These are phyloP conservation scores for Glaucomys volans DNA, from an alignment of 2,113 vertebrate genomes.

Conservation along the genomic window DNA sequence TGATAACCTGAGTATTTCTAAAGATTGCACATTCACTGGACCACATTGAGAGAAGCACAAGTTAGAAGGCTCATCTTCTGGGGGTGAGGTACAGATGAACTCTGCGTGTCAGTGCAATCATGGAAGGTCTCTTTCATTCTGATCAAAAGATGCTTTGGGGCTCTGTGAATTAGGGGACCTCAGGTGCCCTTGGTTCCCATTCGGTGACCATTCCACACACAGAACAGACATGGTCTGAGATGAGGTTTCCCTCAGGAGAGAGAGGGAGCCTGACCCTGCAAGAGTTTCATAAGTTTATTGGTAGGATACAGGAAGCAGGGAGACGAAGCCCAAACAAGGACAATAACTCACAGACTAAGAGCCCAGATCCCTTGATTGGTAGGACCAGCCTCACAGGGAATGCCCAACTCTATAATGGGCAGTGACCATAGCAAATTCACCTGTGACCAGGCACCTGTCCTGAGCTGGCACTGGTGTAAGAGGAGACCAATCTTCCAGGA, in stretches of 20 bases:
- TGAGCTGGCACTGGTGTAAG: background rate
- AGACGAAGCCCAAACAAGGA: background rate
- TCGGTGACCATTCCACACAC: background rate
- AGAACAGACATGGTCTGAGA: background rate
- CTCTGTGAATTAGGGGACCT: background rate
- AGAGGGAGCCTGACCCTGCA: background rate
- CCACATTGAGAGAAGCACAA: background rate
- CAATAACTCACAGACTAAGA: background rate
- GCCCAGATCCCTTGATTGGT: background rate
- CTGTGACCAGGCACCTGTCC: background rate
- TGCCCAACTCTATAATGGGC: background rate
- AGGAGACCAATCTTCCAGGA: background rate
- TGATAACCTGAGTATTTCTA: background rate
- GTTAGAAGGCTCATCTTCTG: background rate
- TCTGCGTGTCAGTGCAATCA: background rate
- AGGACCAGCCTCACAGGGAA: background rate
- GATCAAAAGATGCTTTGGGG: background rate
- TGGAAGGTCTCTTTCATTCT: background rate
- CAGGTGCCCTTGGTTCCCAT: background rate
- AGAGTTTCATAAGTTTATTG: conserved; percentile 72
- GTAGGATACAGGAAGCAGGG: background rate
- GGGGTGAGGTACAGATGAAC: background rate
- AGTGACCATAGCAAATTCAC: background rate
- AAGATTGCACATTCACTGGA: background rate
- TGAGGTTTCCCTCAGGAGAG: background rate